Evolutionary conservation across 2,888 invertebrate species (phyloP), one percentile per base, ranked within the genome.

Genomic region (Lasioglossum leucozonium): DNA sequence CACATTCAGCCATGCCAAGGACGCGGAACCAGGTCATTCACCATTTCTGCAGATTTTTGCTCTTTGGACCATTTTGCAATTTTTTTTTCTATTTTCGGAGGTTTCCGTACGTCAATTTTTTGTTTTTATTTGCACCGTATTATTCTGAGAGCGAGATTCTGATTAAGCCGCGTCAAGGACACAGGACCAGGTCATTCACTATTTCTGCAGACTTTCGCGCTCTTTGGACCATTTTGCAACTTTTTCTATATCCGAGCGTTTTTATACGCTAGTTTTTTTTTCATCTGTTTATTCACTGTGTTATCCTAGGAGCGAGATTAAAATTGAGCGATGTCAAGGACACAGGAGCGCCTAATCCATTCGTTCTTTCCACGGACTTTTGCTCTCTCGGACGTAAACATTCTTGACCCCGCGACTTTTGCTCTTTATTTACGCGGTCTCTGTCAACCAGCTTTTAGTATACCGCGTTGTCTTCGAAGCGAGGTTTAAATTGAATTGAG

Each of bases 401-500:
- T 62, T 26, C 13, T 30, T 30, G 26, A 26, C 26, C 26, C 16
- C 26, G 0, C 26, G 58, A 26, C 26, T 11, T 30, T 30, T 30
- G 6, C 30, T 30, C 26, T 30, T 26, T 26, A 6, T 62, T 62
- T 62, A 62, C 26, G 58, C 58, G 58, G 26, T 58, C 58, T 26
- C 26, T 16, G 58, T 22, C 51, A 51, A 51, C 51, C 3, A 22
- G n/a, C 26, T 13, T 58, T 58, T 26, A 58, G 26, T 26, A 16
- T 13, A 26, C 26, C 26, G 26, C 26, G 13, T 13, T 13, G n/a
- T 58, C 13, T 26, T 16, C 13, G 58, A 26, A 26, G 5, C 13
- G 58, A 58, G 58, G 26, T 58, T 58, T 26, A 58, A 58, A 58
- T 58, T 26, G 58, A 58, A 58, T 58, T 26, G 58, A 58, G 58